phyloP scores from a whole-genome alignment of 35 echinoderm and acorn worm species.

The Diadema setosum region DNA sequence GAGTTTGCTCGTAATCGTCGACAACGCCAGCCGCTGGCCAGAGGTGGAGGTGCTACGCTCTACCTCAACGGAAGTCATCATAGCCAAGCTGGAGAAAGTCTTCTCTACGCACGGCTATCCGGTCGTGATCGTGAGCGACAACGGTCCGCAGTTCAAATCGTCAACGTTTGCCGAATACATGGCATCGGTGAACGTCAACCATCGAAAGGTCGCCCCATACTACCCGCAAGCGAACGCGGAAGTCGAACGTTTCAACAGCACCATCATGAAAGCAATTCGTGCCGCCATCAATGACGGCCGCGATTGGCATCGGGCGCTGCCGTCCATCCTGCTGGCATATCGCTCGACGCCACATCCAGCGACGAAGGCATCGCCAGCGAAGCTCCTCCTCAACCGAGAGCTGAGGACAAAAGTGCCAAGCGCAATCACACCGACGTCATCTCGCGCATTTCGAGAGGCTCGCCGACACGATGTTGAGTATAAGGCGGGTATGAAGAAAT shows the following conservation, averaged over 20 bases:
- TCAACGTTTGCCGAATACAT: slow-evolving; percentile 35
- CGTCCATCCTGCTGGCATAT: not conserved
- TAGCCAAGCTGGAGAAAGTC: slow-evolving; percentile 51
- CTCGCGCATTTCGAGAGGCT: not conserved
- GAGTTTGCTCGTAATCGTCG: slow-evolving; percentile 19
- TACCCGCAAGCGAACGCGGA: slow-evolving; percentile 76
- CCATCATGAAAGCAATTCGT: not conserved
- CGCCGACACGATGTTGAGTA: not conserved
- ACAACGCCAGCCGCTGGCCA: slow-evolving; percentile 63
- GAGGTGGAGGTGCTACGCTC: slow-evolving; percentile 52
- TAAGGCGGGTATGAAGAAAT: not conserved
- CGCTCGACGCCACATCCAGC: not conserved
- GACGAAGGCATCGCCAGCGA: not conserved
- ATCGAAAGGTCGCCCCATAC: slow-evolving; percentile 52
- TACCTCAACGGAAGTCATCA: slow-evolving; percentile 47
- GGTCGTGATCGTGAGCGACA: slow-evolving; percentile 32
- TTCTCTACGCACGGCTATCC: slow-evolving; percentile 64
- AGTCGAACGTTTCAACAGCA: slow-evolving; percentile 39
- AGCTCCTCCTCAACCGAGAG: not conserved
- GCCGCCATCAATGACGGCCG: not conserved
- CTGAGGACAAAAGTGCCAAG: not conserved
- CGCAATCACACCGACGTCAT: not conserved
- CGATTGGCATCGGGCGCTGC: not conserved
- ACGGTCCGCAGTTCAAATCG: slow-evolving; percentile 65
- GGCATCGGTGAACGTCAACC: not conserved